Evolutionary conservation across 1,140 invertebrate species (phyloP).

Genomic region (Orchestia grillus): DNA sequence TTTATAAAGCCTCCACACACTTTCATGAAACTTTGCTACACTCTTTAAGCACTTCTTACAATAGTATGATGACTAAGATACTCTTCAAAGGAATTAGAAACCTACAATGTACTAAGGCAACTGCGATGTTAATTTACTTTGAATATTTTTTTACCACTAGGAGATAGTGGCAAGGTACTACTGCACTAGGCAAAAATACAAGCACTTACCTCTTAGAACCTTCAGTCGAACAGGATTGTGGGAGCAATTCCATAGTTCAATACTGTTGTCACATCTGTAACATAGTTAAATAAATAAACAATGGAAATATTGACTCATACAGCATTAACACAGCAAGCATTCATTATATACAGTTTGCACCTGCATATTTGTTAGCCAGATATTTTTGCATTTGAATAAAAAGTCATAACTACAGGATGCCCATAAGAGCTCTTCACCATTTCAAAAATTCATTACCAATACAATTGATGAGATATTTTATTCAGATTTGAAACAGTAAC

Average conservation of each 20-base stretch:
- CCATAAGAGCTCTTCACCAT: no score
- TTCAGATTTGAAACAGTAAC: no score
- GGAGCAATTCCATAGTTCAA: slow-evolving; percentile 26
- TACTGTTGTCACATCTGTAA: slow-evolving; percentile 27
- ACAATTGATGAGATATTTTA: no score
- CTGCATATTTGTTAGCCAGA: background rate
- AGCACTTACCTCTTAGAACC: slow-evolving; percentile 5
- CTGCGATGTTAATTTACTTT: no score
- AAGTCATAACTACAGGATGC: background rate
- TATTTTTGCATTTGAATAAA: background rate
- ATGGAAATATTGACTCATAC: background rate
- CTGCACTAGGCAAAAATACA: background rate
- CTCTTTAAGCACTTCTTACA: no score
- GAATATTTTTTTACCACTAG: no score
- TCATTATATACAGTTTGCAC: background rate
- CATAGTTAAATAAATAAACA: background rate
- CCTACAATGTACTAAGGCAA: no score
- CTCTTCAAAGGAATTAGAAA: no score
- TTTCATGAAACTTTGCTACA: no score
- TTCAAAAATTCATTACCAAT: no score
- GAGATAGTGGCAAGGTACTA: background rate
- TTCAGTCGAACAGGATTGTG: background rate
- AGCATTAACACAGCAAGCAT: background rate
- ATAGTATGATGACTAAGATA: no score
- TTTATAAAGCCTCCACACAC: no score